Evolutionary conservation across 2,888 invertebrate genomes (phyloP), one percentile per base, ranked within the genome.

Genomic region (Caenorhabditis macrosperma): DNA sequence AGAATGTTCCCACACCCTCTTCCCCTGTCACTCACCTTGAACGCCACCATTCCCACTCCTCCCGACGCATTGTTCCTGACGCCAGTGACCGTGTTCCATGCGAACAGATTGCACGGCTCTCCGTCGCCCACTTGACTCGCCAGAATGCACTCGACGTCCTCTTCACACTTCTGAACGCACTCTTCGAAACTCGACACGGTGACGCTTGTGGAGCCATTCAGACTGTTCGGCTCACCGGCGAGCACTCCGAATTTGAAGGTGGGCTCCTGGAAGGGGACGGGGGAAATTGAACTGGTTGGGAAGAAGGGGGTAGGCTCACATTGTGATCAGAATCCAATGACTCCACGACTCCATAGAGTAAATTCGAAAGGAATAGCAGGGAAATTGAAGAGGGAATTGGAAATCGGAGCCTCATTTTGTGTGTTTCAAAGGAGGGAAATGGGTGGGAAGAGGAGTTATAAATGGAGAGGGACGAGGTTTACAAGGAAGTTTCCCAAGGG

Each of bases 51-150:
- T 24, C 61, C 71, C n/a, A 24, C 44, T 1, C 71, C 71, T 30
- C 71, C 71, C 5, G 71, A 61, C 46, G 17, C 61, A 20, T 71
- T 71, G 1, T 17, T 24, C 0, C 4, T 61, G 12, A 71, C 61
- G 26, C 30, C 30, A 2, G 26, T 12, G 1, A 71, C 46, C 1
- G 61, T 46, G 17, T 46, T 26, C 44, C 46, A 71, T 9, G 24
- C 6, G 30, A 71, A 71, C 22, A 71, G 33, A 20, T 71, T 26
- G 26, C 71, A 71, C 17, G 61, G 61, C 38, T 17, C 71, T 5
- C 41, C 2, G 5, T 41, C 28, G 2, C 38, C 57, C 7, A 44
- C 20, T 22, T 61, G 71, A 44, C 55, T 54, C 7, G 61, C 71
- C 17, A 71, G 24, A 22, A 71, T 41, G 22, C 71, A 71, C 10